Evolutionary conservation across 2,888 invertebrate species (phyloP), one percentile per base, ranked within the genome.

Genomic region (Thalpophila matura): DNA sequence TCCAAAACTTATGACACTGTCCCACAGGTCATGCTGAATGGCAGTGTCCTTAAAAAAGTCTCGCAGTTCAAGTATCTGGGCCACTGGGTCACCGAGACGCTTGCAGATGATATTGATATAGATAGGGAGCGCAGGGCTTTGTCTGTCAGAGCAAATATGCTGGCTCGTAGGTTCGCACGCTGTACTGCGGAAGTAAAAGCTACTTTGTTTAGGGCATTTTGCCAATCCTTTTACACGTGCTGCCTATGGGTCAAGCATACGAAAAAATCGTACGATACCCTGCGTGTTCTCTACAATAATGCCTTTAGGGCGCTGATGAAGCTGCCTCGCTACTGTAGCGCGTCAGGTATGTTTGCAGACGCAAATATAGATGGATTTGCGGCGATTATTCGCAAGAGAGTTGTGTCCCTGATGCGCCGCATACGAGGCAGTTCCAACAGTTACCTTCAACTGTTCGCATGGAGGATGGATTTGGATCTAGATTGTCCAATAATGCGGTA

Each of bases 381-480:
- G n/a, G 12, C 40, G 22, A 40, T 40, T 6, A 22, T 22, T 40
- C 9, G 40, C 22, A 40, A 24, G 24, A 40, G 22, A 40, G 7
- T 24, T 24, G 22, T 22, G 40, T 40, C 40, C 4, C 40, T 40
- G 24, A 24, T 40, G 10, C 9, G 38, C 20, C 20, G 20, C 38
- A 9, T 38, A 22, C 18, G n/a, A 24, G 40, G 40, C 40, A 40
- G 24, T 24, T 12, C 40, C n/a, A 40, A 40, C 40, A 40, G 40
- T 6, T 40, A n/a, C 40, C 40, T 40, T 9, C 40, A 37, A 20
- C 18, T 37, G 22, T 22, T 40, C n/a, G 22, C 40, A 5, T 22
- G 38, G n/a, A 38, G 38, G 10, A 37, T 37, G 37, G 18, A 18
- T 18, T 4, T 37, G 5, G 37, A 37, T 22, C 4, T 40, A 22